These are phyloP conservation scores for Zoroaster sp. DNA, from an alignment of 53 echinoderm and acorn worm genomes.

Conservation along the genomic window DNA sequence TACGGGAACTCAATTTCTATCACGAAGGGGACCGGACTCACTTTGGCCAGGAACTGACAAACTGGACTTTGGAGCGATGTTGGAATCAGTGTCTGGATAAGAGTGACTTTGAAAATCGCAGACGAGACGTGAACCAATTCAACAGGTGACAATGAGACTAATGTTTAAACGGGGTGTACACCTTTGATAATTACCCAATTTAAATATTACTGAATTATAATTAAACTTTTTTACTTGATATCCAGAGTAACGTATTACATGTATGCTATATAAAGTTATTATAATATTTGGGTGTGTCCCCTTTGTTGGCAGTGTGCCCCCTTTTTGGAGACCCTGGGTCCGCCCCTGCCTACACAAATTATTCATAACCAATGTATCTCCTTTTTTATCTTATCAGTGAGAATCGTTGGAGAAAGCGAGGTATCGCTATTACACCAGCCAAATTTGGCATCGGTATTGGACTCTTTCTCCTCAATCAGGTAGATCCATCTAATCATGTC, in stretches of 20 bases:
- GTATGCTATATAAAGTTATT: no score
- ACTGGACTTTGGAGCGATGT: conserved; percentile 63
- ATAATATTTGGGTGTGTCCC: background rate
- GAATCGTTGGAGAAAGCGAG: conserved; percentile 88
- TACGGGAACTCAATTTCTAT: conserved; percentile 77
- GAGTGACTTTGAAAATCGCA: conserved; percentile 65
- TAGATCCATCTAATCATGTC: background rate
- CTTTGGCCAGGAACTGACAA: conserved; percentile 58
- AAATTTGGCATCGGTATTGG: conserved; percentile 68
- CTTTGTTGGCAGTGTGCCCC: background rate
- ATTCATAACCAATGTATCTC: no score
- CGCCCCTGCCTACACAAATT: no score
- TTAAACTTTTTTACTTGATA: no score
- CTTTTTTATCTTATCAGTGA: conserved; percentile 44
- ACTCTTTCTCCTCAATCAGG: conserved; percentile 63
- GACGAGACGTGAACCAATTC: conserved; percentile 74
- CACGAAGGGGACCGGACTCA: conserved; percentile 76
- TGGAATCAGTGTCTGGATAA: conserved; percentile 82
- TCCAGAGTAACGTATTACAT: no score
- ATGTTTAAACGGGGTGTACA: background rate
- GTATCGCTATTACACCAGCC: conserved; percentile 71
- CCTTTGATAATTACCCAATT: background rate
- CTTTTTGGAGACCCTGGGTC: background rate
- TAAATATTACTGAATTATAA: no score
- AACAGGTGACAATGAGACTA: conserved; percentile 36